Evolutionary conservation across 2,113 vertebrate species (phyloP).

Genomic region (Bubo scandiacus): DNA sequence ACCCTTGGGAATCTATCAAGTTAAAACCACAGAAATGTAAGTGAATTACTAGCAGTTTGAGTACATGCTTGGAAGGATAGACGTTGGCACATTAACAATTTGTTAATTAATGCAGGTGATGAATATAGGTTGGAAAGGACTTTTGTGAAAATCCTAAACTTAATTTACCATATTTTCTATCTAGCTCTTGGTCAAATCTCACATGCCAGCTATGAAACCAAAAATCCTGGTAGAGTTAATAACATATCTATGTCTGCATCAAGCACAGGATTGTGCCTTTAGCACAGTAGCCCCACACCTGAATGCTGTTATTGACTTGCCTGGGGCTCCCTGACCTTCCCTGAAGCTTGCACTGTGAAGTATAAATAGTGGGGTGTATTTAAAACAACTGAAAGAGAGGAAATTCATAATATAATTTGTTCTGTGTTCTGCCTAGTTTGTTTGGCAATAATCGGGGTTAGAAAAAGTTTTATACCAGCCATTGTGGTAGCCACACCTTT

Average conservation of each 20-base stretch:
- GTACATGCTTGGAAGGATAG: neutral
- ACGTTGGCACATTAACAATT: neutral
- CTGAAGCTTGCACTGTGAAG: neutral
- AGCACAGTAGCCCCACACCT: neutral
- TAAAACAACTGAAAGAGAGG: neutral
- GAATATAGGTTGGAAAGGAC: neutral
- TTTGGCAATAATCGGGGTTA: neutral
- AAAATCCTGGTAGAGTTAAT: neutral
- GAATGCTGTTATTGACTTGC: neutral
- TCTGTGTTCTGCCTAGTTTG: neutral
- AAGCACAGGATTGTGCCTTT: neutral
- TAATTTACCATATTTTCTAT: neutral
- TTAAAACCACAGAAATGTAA: neutral
- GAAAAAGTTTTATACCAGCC: neutral
- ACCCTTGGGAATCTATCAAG: neutral
- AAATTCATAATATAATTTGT: neutral
- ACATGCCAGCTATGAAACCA: neutral
- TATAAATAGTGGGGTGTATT: neutral
- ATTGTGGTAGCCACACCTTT: neutral
- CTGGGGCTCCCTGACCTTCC: neutral
- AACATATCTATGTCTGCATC: neutral
- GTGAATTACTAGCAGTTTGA: slow-evolving; percentile 5
- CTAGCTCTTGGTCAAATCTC: neutral
- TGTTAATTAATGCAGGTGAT: neutral
- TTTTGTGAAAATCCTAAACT: neutral